Evolutionary conservation across 2,113 vertebrate species (phyloP).

Genomic region (Antennarius striatus): DNA sequence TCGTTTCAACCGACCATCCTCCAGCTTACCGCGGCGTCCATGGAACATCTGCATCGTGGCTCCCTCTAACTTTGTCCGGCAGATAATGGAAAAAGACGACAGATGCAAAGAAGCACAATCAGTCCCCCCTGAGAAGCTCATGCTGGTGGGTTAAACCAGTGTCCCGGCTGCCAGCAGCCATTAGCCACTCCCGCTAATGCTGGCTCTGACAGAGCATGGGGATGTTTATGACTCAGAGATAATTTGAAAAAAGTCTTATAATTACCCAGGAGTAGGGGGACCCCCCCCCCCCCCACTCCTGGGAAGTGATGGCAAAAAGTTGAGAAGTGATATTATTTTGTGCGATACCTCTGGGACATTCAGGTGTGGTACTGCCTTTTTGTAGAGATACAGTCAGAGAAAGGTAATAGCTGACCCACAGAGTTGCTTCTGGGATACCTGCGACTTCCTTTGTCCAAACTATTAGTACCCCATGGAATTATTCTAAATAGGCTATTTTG

Average conservation of each 20-base stretch:
- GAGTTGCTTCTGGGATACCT: too few relatives aligned
- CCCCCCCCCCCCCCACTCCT: too few relatives aligned
- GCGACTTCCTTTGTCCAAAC: too few relatives aligned
- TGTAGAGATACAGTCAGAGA: neutral
- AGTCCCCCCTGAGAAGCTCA: conserved; percentile 39
- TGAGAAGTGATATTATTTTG: neutral
- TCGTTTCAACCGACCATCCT: conserved; percentile 10
- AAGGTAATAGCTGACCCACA: neutral
- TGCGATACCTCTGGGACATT: neutral
- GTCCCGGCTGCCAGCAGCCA: conserved; percentile 51
- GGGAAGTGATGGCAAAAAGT: neutral
- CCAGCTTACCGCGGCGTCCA: neutral
- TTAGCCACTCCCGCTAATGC: conserved; percentile 53
- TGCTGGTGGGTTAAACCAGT: conserved; percentile 58
- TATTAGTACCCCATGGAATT: too few relatives aligned
- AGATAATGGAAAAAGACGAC: conserved; percentile 21
- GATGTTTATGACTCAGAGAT: conserved; percentile 45
- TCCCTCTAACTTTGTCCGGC: conserved; percentile 13
- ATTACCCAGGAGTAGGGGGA: conserved; percentile 46
- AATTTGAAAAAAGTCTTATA: conserved; percentile 65
- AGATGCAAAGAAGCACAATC: conserved; percentile 57
- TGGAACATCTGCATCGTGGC: conserved; percentile 3
- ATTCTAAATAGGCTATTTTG: too few relatives aligned
- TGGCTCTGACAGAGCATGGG: conserved; percentile 49
- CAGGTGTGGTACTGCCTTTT: neutral